Percentiles rank a stretch among this genome's conserved stretches.
These are phyloP conservation scores for Amorpha juglandis DNA, from an alignment of 2,888 invertebrate genomes.

Conservation along the genomic window DNA sequence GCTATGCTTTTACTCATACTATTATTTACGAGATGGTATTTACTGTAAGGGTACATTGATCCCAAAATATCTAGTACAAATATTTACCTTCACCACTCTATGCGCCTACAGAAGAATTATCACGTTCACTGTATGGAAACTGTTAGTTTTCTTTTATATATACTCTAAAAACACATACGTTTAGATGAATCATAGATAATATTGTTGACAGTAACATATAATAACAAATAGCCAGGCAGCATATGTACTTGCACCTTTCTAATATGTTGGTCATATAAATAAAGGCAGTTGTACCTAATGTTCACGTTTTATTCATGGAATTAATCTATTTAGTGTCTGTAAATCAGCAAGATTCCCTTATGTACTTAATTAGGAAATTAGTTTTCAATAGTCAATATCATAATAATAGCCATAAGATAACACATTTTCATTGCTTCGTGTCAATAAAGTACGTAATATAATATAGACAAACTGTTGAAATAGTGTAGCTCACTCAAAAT, in stretches of 20 bases:
- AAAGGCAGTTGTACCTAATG: slow-evolving; percentile 34
- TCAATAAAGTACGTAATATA: slow-evolving; percentile 37
- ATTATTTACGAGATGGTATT: slow-evolving; percentile 44
- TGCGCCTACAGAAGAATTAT: slow-evolving; percentile 5
- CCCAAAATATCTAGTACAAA: slow-evolving; percentile 74
- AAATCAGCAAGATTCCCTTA: slow-evolving; percentile 53
- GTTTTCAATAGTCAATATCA: slow-evolving; percentile 68
- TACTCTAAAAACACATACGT: slow-evolving; percentile 44
- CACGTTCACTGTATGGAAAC: slow-evolving; percentile 36
- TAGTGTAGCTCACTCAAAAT: slow-evolving; percentile 28
- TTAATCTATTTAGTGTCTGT: slow-evolving; percentile 47
- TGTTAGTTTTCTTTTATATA: slow-evolving; percentile 44
- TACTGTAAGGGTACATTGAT: slow-evolving; percentile 60
- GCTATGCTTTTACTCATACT: slow-evolving; percentile 48
- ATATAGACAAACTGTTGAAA: slow-evolving; percentile 37
- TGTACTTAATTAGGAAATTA: slow-evolving; percentile 76
- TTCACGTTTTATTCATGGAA: slow-evolving; percentile 44
- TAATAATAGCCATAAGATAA: slow-evolving; percentile 54
- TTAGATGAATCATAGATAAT: slow-evolving; percentile 56
- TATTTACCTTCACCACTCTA: slow-evolving; percentile 25
- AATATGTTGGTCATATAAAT: slow-evolving; percentile 6
- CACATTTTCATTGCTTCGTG: slow-evolving; percentile 51
- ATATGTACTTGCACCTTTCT: slow-evolving; percentile 6
- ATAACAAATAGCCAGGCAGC: slow-evolving; percentile 12
- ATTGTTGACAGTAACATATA: slow-evolving; percentile 52